A percentile compares a stretch with the other conserved stretches of the same genome.
These are phyloP conservation scores for Hipparchia sbordonii DNA, from an alignment of 2,888 invertebrate species.

Conservation along the genomic window DNA sequence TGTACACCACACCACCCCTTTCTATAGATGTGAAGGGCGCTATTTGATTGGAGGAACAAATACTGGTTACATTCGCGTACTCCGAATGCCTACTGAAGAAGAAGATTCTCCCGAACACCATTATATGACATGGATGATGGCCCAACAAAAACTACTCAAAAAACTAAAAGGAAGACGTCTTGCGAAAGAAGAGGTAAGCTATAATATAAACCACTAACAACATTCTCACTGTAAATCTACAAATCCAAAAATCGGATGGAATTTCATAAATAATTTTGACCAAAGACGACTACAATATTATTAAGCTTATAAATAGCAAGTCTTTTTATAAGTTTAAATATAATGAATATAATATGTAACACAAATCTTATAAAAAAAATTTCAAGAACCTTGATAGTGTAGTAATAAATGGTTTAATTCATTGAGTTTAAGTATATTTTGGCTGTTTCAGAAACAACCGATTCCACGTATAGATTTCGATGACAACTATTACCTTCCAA, in stretches of 20 bases:
- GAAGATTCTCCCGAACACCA: slow-evolving; percentile 65
- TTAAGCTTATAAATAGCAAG: no score
- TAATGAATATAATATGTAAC: no score
- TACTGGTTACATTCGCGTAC: slow-evolving; percentile 68
- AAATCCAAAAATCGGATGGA: no score
- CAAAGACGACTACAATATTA: no score
- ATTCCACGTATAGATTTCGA: slow-evolving; percentile 68
- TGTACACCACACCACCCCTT: no score
- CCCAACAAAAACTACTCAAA: slow-evolving; percentile 62
- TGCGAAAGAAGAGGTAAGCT: slow-evolving; percentile 70
- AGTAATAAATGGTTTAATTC: neutral
- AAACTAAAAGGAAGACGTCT: slow-evolving; percentile 72
- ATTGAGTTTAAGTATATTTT: neutral
- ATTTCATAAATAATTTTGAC: no score
- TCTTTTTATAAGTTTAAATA: no score
- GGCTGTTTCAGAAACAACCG: slow-evolving; percentile 60
- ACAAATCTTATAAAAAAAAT: no score
- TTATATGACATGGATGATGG: slow-evolving; percentile 54
- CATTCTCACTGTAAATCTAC: no score
- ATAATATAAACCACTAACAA: neutral
- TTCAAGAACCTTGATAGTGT: no score
- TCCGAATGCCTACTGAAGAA: slow-evolving; percentile 66
- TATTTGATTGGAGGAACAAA: slow-evolving; percentile 70
- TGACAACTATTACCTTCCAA: slow-evolving; percentile 87
- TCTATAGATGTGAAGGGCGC: slow-evolving; percentile 59